phyloP scores from a whole-genome alignment of 2,888 invertebrate genomes.

The Bembecia ichneumoniformis region DNA sequence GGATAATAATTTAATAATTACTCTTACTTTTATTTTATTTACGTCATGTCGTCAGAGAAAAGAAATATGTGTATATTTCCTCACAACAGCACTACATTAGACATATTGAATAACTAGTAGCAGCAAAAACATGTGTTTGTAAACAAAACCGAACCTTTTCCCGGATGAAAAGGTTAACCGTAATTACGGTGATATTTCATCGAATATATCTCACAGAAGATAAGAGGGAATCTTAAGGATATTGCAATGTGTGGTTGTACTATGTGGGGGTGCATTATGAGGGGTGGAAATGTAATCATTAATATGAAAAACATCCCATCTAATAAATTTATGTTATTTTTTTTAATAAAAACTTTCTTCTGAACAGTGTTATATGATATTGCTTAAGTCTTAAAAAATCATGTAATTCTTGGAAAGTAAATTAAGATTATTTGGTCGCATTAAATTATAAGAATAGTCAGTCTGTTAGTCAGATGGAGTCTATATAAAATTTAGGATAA shows the following conservation, averaged over 20 bases:
- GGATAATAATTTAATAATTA: not conserved
- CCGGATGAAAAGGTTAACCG: conserved; percentile 35
- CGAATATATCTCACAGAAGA: conserved; percentile 10
- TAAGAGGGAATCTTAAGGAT: not conserved
- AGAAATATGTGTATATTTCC: too few relatives aligned
- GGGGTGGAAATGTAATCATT: not conserved
- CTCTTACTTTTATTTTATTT: not conserved
- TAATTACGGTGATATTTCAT: conserved; percentile 40
- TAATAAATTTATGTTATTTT: too few relatives aligned
- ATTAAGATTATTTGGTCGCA: too few relatives aligned
- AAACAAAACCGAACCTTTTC: conserved; percentile 48
- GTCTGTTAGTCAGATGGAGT: too few relatives aligned
- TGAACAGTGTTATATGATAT: too few relatives aligned
- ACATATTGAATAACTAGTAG: conserved; percentile 61
- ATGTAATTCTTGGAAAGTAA: too few relatives aligned
- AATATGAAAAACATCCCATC: not conserved
- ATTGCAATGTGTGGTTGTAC: not conserved
- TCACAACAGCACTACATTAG: conserved; percentile 32
- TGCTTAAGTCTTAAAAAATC: too few relatives aligned
- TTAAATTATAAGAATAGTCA: too few relatives aligned
- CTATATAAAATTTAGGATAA: too few relatives aligned
- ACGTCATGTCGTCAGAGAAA: too few relatives aligned
- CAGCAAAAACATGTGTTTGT: conserved; percentile 13
- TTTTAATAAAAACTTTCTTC: too few relatives aligned
- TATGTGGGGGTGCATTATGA: not conserved